A percentile compares a stretch with the other conserved stretches of the same genome.
These are phyloP conservation scores for Xenopus petersii DNA, from an alignment of 2,797 vertebrate genomes.

Conservation along the genomic window DNA sequence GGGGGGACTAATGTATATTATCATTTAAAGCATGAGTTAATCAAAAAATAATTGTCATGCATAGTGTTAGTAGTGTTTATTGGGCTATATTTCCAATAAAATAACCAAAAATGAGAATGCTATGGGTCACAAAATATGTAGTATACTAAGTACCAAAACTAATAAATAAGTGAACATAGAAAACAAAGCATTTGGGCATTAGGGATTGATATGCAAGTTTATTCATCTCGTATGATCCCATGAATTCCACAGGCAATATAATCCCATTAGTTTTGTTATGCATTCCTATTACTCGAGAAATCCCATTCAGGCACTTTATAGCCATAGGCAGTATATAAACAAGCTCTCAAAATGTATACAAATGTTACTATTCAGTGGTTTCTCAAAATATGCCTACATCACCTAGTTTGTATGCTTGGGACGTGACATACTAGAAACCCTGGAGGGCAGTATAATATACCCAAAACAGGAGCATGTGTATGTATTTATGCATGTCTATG, in stretches of 20 bases:
- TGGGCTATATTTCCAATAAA: too few relatives aligned
- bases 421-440: conserved; percentile 6
- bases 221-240: conserved; percentile 37
- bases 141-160: too few relatives aligned
- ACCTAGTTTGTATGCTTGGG: conserved; percentile 18
- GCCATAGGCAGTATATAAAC: conserved; percentile 29
- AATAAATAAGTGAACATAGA: conserved; percentile 21
- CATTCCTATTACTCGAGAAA: conserved; percentile 40
- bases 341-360: conserved; percentile 29
- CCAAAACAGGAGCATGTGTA: neutral
- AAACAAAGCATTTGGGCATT: conserved; percentile 35
- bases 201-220: conserved; percentile 43
- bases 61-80: too few relatives aligned
- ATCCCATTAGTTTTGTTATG: conserved; percentile 45
- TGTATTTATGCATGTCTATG: neutral
- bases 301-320: conserved; percentile 28
- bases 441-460: conserved; percentile 7
- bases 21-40: too few relatives aligned
- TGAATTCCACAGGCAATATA: conserved; percentile 28
- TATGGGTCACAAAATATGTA: too few relatives aligned
- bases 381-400: conserved; percentile 1
- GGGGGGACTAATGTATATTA: too few relatives aligned
- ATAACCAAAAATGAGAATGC: too few relatives aligned
- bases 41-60: too few relatives aligned
- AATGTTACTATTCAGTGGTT: conserved; percentile 29